Percentiles rank a stretch among this genome's conserved stretches.
phyloP scores from a whole-genome alignment of 2,888 invertebrate genomes.

The Alviniconcha strummeri region DNA sequence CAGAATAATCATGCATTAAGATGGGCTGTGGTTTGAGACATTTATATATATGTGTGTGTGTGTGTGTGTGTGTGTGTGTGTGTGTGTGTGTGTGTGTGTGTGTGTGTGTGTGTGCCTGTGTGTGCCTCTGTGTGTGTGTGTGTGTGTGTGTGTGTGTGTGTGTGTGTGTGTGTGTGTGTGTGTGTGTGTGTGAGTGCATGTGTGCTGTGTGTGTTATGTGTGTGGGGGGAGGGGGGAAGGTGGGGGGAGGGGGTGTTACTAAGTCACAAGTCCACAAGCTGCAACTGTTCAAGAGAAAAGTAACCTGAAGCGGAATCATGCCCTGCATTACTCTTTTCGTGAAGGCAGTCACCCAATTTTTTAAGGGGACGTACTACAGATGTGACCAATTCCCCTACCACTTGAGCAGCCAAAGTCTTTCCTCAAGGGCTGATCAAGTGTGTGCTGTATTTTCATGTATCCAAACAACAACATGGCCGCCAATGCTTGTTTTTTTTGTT shows the following conservation, averaged over 20 bases:
- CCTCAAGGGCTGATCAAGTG: too few relatives aligned
- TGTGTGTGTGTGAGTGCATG: neutral
- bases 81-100: neutral
- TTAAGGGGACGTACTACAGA: too few relatives aligned
- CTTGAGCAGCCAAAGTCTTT: too few relatives aligned
- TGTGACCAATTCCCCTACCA: too few relatives aligned
- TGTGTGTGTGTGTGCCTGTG: neutral
- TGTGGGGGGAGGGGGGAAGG: neutral
- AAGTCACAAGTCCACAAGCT: neutral
- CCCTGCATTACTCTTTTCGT: too few relatives aligned
- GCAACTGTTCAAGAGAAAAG: neutral
- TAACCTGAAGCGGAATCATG: too few relatives aligned
- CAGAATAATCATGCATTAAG: neutral
- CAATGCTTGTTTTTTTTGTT: too few relatives aligned
- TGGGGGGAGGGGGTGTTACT: neutral
- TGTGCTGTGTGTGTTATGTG: constrained; percentile 3
- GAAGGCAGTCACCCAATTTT: too few relatives aligned
- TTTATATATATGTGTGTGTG: neutral
- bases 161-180: neutral
- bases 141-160: constrained; percentile 6
- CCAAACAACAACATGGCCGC: too few relatives aligned
- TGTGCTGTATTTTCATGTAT: too few relatives aligned
- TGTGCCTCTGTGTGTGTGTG: neutral
- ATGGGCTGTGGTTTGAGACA: neutral
- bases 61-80: neutral